Evolutionary conservation across 2,113 vertebrate species (phyloP), one percentile per base, ranked within the genome.

Genomic region (Cyphomyrus plagiostoma): DNA sequence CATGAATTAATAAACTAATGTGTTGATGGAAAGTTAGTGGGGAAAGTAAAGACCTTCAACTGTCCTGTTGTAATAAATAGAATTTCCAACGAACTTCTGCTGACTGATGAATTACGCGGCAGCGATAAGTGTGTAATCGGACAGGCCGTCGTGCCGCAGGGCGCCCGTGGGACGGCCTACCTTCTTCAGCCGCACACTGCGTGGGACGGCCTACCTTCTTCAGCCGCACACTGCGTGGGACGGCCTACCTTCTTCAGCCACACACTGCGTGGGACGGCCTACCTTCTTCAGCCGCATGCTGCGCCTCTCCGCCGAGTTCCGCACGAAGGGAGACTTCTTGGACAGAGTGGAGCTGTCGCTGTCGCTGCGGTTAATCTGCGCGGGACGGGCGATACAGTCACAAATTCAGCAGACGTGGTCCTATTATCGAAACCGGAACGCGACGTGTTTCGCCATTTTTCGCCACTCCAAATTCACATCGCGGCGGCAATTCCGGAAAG

Each of bases 261-360:
- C 42, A 45, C 42, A 4, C 42, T 26, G n/a, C 6, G 50, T 11
- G 23, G 19, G 42, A 42, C 19, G 19, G 21, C 50, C 95, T 95
- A 99, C 98, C 97, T 97, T 96, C 94, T 99, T 99, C 93, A 99
- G 95, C 87, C 50, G 95, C 94, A 99, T 95, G 2, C 98, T 99
- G 89, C 98, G 96, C 88, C 98, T 95, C 94, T 99, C 98, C 1
- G 98, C 96, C 0, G 98, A 97, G 23, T 99, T 99, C 23, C 98
- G 95, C 91, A 99, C 94, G 3, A 99, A 99, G 0, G 98, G 97
- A 9, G 98, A 97, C 94, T 98, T 99, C 94, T 97, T 99, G 86
- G 97, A 98, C 35, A 99, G 94, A 0, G 98, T 99, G 91, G 98
- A 99, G 93, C 98, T 99, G 95, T 99, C 98, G 30, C 98, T 99